These are phyloP conservation scores for Heteropelma amictum DNA, from an alignment of 2,888 invertebrate genomes.

Conservation along the genomic window DNA sequence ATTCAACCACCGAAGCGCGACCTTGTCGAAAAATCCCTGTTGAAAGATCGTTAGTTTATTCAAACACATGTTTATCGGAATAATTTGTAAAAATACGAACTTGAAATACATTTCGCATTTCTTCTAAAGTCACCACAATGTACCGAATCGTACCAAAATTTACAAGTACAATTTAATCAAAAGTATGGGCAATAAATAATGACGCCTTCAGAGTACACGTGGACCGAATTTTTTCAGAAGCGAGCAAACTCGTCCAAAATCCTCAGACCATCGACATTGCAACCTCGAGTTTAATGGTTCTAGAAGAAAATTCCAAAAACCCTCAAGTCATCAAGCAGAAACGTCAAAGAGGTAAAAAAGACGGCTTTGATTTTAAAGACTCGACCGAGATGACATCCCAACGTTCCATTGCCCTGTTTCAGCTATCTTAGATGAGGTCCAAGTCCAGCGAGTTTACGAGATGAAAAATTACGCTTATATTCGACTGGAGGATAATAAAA, in stretches of 20 bases:
- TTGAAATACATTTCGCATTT: not conserved
- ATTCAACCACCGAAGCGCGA: conserved; percentile 41
- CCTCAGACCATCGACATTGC: conserved; percentile 32
- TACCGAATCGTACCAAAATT: not conserved
- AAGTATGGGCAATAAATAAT: too few relatives aligned
- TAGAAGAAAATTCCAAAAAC: not conserved
- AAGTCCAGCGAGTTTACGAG: conserved; percentile 64
- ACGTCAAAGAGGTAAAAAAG: conserved; percentile 31
- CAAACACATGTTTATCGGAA: not conserved
- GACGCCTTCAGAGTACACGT: too few relatives aligned
- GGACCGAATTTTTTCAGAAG: conserved; percentile 45
- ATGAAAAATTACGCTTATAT: conserved; percentile 69
- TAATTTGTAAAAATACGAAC: not conserved
- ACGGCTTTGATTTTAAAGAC: not conserved
- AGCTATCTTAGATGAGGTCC: conserved; percentile 39
- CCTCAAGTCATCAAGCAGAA: not conserved
- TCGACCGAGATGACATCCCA: not conserved
- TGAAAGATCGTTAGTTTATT: conserved; percentile 48
- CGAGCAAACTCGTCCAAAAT: conserved; percentile 48
- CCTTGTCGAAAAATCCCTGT: conserved; percentile 19
- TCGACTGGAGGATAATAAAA: conserved; percentile 51
- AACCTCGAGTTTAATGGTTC: conserved; percentile 1
- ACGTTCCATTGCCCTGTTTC: not conserved
- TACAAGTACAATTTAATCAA: too few relatives aligned
- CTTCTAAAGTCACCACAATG: too few relatives aligned